Evolutionary conservation across 2,888 invertebrate genomes (phyloP), one percentile per base, ranked within the genome.

Genomic region (Eristalis tenax): DNA sequence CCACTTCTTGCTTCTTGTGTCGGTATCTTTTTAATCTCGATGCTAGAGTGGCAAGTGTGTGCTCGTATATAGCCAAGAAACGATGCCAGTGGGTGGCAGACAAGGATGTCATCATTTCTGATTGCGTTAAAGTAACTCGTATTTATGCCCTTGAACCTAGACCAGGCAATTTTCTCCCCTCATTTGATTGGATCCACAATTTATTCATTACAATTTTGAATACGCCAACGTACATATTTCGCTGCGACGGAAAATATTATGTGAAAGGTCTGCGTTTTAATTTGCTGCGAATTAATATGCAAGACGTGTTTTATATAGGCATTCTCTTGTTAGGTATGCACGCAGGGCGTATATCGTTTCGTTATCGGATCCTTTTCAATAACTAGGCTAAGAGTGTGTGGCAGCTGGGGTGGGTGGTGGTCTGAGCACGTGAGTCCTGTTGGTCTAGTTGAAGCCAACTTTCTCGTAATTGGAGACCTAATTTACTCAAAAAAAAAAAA

Each of bases 391-490:
- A 10, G 8, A 10, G 32, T 32, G 28, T 28, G 28, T 5, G 28
- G 4, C 28, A 4, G 28, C 5, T 5, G 5, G 28, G 13, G 57
- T 13, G 61, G 26, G 18, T 43, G 43, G 26, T 22, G 43, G 32
- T 26, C 38, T 57, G 26, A 65, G 35, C 59, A 61, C 40, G 70
- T 50, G 43, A 22, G n/a, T 50, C 32, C 40, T 6, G 38, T 73
- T 26, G 63, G 63, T 76, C 35, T 38, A 74, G 59, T 80, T 84
- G 69, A 61, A 59, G 69, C 50, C 65, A 66, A 61, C 81, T 77
- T 64, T 68, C 85, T 77, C 77, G 77, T 82, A 85, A 82, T 85
- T 85, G 56, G 71, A 73, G 85, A 81, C 81, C 73, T 85, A 85
- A 85, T 85, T 85, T 77, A 69, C 77, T 77, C 73, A 81, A 73